Conservation (phyloP, 2,113 vertebrate species). For the Atlantisia rogersi region DNA sequence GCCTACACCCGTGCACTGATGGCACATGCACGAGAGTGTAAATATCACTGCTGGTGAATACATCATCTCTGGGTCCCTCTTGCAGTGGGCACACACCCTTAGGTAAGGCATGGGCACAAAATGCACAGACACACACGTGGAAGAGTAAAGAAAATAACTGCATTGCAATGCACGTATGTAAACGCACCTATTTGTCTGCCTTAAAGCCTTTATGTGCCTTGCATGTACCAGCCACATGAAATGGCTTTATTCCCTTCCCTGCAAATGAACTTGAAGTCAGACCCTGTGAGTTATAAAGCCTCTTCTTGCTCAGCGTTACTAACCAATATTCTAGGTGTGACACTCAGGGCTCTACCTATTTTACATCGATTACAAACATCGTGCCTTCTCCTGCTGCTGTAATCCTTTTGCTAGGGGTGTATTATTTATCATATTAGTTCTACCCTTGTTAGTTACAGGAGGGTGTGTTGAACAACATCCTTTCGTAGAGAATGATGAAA, state of each 20-base stretch:
- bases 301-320: constrained; percentile 36
- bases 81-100: not conserved
- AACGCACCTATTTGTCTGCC: not conserved
- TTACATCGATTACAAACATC: constrained; percentile 42
- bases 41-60: not conserved
- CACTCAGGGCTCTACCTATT: constrained; percentile 45
- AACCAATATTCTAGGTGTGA: constrained; percentile 68
- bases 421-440: constrained; percentile 59
- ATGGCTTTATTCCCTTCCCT: not conserved
- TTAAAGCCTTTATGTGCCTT: not conserved
- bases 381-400: not conserved
- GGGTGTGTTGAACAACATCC: constrained; percentile 39
- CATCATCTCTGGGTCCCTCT: not conserved
- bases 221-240: not conserved
- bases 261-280: constrained; percentile 29
- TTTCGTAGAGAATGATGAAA: constrained; percentile 8
- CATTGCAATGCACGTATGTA: not conserved
- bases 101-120: not conserved
- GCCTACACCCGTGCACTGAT: not conserved
- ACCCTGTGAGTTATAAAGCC: not conserved
- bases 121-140: not conserved
- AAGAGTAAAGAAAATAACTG: not conserved
- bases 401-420: constrained; percentile 43
- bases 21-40: fast-evolving
- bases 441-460: constrained; percentile 44